A percentile compares a stretch with the other conserved stretches of the same genome.
These are phyloP conservation scores for Zingel zingel DNA, from an alignment of 2,113 vertebrate species.

Conservation along the genomic window DNA sequence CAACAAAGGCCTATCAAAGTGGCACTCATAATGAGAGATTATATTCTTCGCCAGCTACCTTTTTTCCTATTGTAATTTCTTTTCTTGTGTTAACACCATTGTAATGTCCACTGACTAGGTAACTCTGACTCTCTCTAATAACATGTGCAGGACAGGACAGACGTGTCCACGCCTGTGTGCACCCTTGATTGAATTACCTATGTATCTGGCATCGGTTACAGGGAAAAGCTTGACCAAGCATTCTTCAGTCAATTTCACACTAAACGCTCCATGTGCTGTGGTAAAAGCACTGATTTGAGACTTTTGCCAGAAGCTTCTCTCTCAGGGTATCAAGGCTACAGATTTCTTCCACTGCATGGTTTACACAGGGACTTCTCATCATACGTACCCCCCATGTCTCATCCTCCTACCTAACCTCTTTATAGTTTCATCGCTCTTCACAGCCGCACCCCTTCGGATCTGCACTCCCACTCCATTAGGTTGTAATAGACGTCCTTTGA, in stretches of 20 bases:
- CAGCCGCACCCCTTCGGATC: not conserved
- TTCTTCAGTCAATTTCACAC: slow-evolving; percentile 74
- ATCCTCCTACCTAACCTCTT: slow-evolving; percentile 26
- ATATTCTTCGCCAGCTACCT: not conserved
- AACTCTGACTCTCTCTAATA: not conserved
- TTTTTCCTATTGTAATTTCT: not conserved
- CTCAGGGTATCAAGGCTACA: not conserved
- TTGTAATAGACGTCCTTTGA: slow-evolving; percentile 22
- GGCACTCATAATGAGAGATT: not conserved
- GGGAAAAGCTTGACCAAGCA: slow-evolving; percentile 24
- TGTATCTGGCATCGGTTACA: slow-evolving; percentile 26
- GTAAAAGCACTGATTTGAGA: slow-evolving; percentile 28
- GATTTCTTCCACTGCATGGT: slow-evolving; percentile 1
- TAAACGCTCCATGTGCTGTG: slow-evolving; percentile 31
- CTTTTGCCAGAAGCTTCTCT: slow-evolving; percentile 25
- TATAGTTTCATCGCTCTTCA: slow-evolving; percentile 5
- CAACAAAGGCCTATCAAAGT: not conserved
- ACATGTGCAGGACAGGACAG: slow-evolving; percentile 4
- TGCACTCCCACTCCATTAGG: slow-evolving; percentile 31
- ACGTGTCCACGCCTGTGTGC: not conserved
- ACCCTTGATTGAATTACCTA: slow-evolving; percentile 47
- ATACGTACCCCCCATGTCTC: slow-evolving; percentile 7
- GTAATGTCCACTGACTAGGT: not conserved
- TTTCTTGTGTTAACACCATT: not conserved
- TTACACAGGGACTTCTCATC: slow-evolving; percentile 1